Evolutionary conservation across 2,113 vertebrate species (phyloP).

Genomic region (Zapornia atra): DNA sequence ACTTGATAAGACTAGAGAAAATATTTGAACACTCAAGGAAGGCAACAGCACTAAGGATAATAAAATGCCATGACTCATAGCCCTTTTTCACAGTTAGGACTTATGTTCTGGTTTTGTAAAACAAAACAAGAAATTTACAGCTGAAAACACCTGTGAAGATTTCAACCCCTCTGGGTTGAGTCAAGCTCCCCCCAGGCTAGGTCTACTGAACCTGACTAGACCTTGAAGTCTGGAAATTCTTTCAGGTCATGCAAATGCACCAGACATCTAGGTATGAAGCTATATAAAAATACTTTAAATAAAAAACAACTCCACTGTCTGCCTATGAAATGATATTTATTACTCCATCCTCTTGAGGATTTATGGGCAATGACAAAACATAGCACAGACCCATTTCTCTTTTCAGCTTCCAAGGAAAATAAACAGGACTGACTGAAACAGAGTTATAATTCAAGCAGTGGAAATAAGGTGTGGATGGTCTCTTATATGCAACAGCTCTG

Average conservation of each 20-base stretch:
- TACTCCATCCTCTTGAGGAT: background rate
- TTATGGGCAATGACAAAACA: slow-evolving; percentile 37
- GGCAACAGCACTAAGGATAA: background rate
- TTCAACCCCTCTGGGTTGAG: background rate
- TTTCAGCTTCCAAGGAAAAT: background rate
- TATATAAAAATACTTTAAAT: slow-evolving; percentile 21
- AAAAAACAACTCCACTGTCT: background rate
- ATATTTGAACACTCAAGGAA: slow-evolving; percentile 20
- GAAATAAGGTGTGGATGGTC: background rate
- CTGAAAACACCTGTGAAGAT: background rate
- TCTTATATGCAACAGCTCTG: background rate
- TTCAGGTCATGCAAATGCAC: background rate
- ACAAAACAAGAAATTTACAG: background rate
- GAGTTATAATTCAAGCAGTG: background rate
- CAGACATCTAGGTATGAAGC: background rate
- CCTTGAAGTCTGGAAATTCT: background rate
- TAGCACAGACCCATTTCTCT: slow-evolving; percentile 19
- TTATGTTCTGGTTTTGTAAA: background rate
- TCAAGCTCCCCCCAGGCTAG: background rate
- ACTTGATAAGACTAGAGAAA: slow-evolving; percentile 27
- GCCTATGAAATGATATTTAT: slow-evolving; percentile 29
- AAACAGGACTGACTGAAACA: slow-evolving; percentile 5
- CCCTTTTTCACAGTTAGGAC: background rate
- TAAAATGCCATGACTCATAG: background rate
- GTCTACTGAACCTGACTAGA: background rate